A percentile compares a stretch with the other conserved stretches of the same genome.
Evolutionary conservation across 2,888 invertebrate species (phyloP).

Genomic region (Chrysolina americana): DNA sequence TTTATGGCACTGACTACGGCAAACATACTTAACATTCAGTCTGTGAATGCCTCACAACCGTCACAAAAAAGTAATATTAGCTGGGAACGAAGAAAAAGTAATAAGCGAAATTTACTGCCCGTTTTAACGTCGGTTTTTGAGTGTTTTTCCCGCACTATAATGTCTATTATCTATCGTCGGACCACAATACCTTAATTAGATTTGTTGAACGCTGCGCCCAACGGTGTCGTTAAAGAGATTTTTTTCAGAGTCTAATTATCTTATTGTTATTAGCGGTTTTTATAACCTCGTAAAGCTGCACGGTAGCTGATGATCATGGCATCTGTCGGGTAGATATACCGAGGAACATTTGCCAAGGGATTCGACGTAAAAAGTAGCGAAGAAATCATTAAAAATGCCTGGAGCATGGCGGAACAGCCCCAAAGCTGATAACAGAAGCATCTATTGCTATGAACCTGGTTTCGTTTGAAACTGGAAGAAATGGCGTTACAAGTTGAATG

Average conservation of each 20-base stretch:
- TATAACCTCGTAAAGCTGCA: constrained; percentile 56
- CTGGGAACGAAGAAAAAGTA: constrained; percentile 34
- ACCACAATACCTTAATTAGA: constrained; percentile 36
- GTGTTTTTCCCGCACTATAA: constrained; percentile 30
- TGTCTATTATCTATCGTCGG: constrained; percentile 30
- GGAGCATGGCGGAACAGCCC: not conserved
- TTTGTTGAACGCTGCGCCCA: constrained; percentile 34
- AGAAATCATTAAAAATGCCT: not conserved
- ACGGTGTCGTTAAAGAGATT: constrained; percentile 46
- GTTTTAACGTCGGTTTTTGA: constrained; percentile 32
- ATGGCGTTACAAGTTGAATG: too few species aligned
- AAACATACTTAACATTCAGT: constrained; percentile 14
- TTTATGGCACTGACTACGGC: constrained; percentile 1
- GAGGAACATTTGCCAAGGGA: constrained; percentile 25
- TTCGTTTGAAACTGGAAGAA: too few species aligned
- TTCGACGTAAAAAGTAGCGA: not conserved
- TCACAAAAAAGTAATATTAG: constrained; percentile 13
- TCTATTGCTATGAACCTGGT: too few species aligned
- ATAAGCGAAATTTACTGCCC: constrained; percentile 37
- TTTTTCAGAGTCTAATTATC: constrained; percentile 56
- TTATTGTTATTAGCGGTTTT: constrained; percentile 59
- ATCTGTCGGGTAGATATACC: constrained; percentile 43
- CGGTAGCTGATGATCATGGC: constrained; percentile 54
- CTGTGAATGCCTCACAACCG: not conserved
- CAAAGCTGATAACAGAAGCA: too few species aligned